These are phyloP conservation scores for Pseudoips prasinana DNA, from an alignment of 2,888 invertebrate species.

Conservation along the genomic window DNA sequence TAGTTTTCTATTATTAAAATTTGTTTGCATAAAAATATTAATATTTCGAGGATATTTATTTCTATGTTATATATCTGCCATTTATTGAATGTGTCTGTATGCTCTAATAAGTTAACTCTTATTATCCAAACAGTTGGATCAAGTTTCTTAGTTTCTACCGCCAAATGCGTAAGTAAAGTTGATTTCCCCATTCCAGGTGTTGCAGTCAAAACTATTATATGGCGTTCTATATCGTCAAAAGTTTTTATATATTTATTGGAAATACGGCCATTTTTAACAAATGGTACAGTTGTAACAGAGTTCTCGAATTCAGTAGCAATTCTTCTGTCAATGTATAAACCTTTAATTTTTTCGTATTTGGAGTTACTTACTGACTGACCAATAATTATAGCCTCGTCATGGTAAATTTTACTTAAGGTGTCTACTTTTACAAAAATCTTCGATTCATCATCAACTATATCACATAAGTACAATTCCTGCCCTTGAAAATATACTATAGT, in stretches of 20 bases:
- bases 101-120: slow-evolving; percentile 14
- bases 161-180: slow-evolving; percentile 23
- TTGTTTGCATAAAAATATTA: slow-evolving; percentile 9
- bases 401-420: slow-evolving; percentile 6
- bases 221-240: slow-evolving; percentile 6
- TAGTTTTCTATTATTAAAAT: slow-evolving; percentile 1
- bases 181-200: slow-evolving; percentile 32
- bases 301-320: neutral
- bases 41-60: slow-evolving; percentile 5
- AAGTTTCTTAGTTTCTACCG: slow-evolving; percentile 16
- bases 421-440: slow-evolving; percentile 8
- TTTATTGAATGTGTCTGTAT: slow-evolving; percentile 8
- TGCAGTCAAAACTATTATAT: slow-evolving; percentile 13
- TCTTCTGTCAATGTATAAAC: slow-evolving; percentile 7
- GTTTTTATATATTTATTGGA: slow-evolving; percentile 1
- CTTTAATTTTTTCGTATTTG: slow-evolving; percentile 11
- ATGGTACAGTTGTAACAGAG: no score
- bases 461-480: slow-evolving; percentile 4
- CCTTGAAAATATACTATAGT: slow-evolving; percentile 14
- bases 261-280: no score
- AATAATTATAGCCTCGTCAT: slow-evolving; percentile 5
- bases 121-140: slow-evolving; percentile 20
- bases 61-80: slow-evolving; percentile 8
- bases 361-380: slow-evolving; percentile 2
- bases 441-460: slow-evolving; percentile 6